These are phyloP conservation scores for Forbesichthys papilliferus DNA, from an alignment of 2,113 vertebrate species.

Conservation along the genomic window DNA sequence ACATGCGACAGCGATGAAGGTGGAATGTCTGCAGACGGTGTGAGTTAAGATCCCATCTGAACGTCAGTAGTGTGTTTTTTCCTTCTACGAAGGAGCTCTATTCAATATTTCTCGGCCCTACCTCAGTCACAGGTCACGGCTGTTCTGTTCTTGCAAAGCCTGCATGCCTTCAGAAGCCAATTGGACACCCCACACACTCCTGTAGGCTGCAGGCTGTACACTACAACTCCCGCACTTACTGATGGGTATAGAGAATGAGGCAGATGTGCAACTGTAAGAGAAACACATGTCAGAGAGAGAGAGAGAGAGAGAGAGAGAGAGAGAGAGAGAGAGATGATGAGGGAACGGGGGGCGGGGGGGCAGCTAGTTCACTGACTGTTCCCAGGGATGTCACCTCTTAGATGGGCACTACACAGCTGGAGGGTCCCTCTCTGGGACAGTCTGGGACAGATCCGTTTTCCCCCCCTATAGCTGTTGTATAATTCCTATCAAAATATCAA, in stretches of 20 bases:
- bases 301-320: slow-evolving; percentile 25
- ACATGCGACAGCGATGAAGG: slow-evolving; percentile 18
- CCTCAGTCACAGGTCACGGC: slow-evolving; percentile 27
- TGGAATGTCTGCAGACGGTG: slow-evolving; percentile 7
- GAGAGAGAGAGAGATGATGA: slow-evolving; percentile 2
- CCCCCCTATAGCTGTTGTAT: neutral
- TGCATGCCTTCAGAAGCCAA: slow-evolving; percentile 18
- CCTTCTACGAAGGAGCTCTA: slow-evolving; percentile 6
- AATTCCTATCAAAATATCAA: neutral
- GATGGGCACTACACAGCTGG: slow-evolving; percentile 45
- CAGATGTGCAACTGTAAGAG: slow-evolving; percentile 26
- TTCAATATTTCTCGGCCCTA: slow-evolving; percentile 28
- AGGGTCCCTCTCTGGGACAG: slow-evolving; percentile 29
- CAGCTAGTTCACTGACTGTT: slow-evolving; percentile 35
- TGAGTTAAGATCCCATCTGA: neutral
- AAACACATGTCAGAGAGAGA: slow-evolving; percentile 6
- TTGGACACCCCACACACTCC: slow-evolving; percentile 21
- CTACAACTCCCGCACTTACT: slow-evolving; percentile 22
- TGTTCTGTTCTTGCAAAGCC: slow-evolving; percentile 29
- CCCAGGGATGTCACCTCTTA: slow-evolving; percentile 49
- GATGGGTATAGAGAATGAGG: neutral
- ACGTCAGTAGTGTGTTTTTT: neutral
- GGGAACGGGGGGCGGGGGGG: neutral
- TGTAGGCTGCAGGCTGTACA: neutral
- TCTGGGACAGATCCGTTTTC: neutral